A percentile compares a stretch with the other conserved stretches of the same genome.
Evolutionary conservation across 2,113 vertebrate species (phyloP).

Genomic region (Verasper variegatus): DNA sequence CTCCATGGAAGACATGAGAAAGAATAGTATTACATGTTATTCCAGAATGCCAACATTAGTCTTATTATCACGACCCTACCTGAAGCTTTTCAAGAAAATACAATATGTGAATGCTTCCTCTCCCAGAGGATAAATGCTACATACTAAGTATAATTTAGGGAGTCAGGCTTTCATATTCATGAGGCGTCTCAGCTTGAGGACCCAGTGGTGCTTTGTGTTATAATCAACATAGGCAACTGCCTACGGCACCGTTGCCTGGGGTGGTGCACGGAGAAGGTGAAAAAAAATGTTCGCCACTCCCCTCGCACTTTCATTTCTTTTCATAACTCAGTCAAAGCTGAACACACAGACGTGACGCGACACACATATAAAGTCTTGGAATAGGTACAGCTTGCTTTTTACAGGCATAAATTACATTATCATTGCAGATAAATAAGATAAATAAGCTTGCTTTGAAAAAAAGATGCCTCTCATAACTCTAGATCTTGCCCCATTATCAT

Average conservation of each 20-base stretch:
- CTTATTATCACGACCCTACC: conserved; percentile 49
- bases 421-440: not conserved
- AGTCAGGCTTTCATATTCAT: conserved; percentile 50
- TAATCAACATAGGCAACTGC: conserved; percentile 24
- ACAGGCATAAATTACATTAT: not conserved
- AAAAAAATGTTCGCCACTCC: not conserved
- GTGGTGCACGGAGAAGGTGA: not conserved
- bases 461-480: not conserved
- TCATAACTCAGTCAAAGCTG: conserved; percentile 5
- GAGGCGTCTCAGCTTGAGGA: conserved; percentile 21
- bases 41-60: conserved; percentile 41
- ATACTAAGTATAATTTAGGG: conserved; percentile 48
- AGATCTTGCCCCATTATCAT: not conserved
- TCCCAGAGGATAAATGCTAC: conserved; percentile 43
- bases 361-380: not conserved
- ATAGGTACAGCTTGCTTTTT: too few relatives aligned
- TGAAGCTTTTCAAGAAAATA: conserved; percentile 41
- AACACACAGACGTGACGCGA: not conserved
- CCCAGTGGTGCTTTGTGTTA: conserved; percentile 18
- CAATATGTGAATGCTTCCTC: conserved; percentile 20
- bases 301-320: not conserved
- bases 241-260: conserved; percentile 14
- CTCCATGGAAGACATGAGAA: conserved; percentile 15
- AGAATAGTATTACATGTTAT: conserved; percentile 30
- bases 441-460: not conserved